Evolutionary conservation across 1,140 invertebrate genomes (phyloP), one percentile per base, ranked within the genome.

Genomic region (Zaprionus taronus): DNA sequence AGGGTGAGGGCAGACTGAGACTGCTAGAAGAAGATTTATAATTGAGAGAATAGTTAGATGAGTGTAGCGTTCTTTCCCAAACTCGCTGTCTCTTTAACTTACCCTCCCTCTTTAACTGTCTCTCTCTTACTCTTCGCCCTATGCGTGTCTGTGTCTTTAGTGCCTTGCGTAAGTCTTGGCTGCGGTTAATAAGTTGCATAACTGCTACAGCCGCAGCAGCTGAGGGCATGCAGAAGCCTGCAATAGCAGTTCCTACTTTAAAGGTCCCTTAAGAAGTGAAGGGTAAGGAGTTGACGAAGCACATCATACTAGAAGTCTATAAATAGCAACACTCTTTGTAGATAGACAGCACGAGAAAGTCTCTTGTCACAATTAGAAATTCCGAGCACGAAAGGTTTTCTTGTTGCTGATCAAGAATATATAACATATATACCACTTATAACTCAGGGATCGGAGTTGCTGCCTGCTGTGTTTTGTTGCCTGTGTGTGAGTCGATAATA

Each of bases 1-100:
- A 57, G 28, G 56, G 4, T 36, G 53, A 53, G 26, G 64, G 38
- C 14, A 49, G 36, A 47, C 57, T 41, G 17, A 11, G 58, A 44
- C 24, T 69, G 58, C 36, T 47, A 36, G 20, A 20, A 38, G 58
- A 75, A 67, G 66, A 70, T 68, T 84, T 85, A 84, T 84, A 84
- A 84, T 84, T 84, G 80, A 83, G 83, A 80, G 66, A 67, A 86
- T 87, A 87, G 83, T 87, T 86, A 83, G 83, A 86, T 87, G 83
- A 85, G 79, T 79, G 66, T 82, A 55, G 26, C 12, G 34, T 57
- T 38, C 36, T 57, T 57, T 26, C 6, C 3, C 14, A 2, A 15
- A 36, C 41, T 6, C n/a, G 4, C 22, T 26, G 20, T 20, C 28
- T 66, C 6, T 51, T 2, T 51, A 3, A 51, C 11, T 34, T 2